A percentile compares a stretch with the other conserved stretches of the same genome.
phyloP scores from a whole-genome alignment of 2,797 vertebrate species.

The Sebastes dallii region DNA sequence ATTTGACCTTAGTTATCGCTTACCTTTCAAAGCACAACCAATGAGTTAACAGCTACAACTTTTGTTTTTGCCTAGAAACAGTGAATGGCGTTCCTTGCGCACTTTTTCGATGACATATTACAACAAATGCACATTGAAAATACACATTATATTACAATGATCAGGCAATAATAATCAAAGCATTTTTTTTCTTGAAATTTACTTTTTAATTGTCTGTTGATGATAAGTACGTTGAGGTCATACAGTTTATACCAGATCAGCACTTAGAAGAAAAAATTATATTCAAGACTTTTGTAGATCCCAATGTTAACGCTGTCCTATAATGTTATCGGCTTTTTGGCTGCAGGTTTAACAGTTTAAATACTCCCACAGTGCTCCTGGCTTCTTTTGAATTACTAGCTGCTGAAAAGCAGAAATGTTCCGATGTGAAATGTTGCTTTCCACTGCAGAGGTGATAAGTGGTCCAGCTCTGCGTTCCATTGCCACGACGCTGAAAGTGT shows the following conservation, averaged over 20 bases:
- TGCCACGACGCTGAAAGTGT: slow-evolving; percentile 25
- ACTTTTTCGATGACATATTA: too few species aligned
- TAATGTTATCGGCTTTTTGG: not conserved
- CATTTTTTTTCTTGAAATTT: not conserved
- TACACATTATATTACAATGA: not conserved
- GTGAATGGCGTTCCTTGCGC: too few species aligned
- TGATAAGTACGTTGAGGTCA: not conserved
- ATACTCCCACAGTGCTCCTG: not conserved
- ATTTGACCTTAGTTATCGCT: not conserved
- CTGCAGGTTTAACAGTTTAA: not conserved
- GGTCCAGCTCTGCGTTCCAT: not conserved
- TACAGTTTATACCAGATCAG: not conserved
- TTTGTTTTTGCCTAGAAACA: too few species aligned
- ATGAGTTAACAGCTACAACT: too few species aligned
- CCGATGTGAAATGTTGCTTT: slow-evolving; percentile 14
- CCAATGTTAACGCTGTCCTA: not conserved
- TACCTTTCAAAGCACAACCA: too few species aligned
- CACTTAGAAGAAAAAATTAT: not conserved
- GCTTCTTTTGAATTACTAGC: not conserved
- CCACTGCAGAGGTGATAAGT: slow-evolving; percentile 27
- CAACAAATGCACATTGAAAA: not conserved
- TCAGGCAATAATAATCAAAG: not conserved
- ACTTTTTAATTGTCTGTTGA: not conserved
- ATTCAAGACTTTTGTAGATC: not conserved
- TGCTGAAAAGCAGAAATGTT: slow-evolving; percentile 31